Conservation (phyloP, 2,888 invertebrate genomes). For the Andrena praecox region DNA sequence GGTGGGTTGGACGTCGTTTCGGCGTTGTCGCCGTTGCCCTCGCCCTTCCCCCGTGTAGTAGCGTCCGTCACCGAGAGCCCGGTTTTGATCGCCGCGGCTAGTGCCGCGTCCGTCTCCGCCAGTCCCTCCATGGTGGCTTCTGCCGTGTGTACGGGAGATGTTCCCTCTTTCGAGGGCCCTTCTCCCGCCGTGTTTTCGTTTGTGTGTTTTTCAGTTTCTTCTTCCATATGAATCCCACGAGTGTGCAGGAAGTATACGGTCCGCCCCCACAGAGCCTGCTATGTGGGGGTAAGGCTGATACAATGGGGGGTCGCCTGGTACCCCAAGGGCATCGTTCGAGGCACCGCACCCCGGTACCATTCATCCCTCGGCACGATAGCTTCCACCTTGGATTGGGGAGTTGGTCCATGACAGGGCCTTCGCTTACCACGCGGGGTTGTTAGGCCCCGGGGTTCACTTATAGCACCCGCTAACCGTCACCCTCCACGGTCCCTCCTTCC, state of each 20-base stretch:
- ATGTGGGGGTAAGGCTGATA: neutral
- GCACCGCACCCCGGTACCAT: no score
- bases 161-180: neutral
- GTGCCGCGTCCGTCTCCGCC: neutral
- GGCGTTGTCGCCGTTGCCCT: neutral
- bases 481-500: neutral
- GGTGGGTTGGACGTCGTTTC: fast-evolving
- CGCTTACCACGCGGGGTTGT: neutral
- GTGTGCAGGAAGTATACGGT: neutral
- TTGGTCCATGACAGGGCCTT: neutral
- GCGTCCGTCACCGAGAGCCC: neutral
- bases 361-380: no score
- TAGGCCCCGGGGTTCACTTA: neutral
- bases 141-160: neutral
- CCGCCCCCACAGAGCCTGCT: neutral
- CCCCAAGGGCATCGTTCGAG: neutral
- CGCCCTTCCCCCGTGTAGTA: fast-evolving
- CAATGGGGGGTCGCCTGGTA: neutral
- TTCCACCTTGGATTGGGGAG: neutral
- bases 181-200: neutral
- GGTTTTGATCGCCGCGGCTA: no score
- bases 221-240: neutral
- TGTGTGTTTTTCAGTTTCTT: fast-evolving
- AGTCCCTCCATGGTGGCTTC: neutral
- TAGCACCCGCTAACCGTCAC: neutral